Evolutionary conservation across 2,113 vertebrate species (phyloP).

Genomic region (Ammodramus savannarum): DNA sequence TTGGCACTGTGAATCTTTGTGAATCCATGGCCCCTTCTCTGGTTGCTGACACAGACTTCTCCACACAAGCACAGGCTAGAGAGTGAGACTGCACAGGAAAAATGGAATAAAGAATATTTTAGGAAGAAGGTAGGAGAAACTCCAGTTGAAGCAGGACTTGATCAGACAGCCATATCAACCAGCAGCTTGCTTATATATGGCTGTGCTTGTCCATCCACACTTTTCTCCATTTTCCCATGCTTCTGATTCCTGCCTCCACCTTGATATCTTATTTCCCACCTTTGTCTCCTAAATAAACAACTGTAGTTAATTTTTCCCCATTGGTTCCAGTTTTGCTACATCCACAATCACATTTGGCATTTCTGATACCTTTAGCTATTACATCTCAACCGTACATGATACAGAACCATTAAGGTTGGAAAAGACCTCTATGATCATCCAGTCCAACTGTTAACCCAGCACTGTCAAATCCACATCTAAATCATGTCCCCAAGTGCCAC

Average conservation of each 20-base stretch:
- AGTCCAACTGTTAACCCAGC: neutral
- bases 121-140: neutral
- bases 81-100: neutral
- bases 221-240: neutral
- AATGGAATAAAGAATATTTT: neutral
- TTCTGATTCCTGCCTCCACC: neutral
- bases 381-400: neutral
- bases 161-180: accelerated
- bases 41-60: neutral
- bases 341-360: neutral
- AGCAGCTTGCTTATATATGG: neutral
- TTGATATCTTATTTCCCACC: neutral
- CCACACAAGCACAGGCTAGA: neutral
- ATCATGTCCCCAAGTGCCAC: neutral
- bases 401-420: neutral
- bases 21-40: neutral
- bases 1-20: neutral
- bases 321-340: neutral
- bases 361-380: neutral
- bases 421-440: neutral
- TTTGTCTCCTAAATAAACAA: neutral
- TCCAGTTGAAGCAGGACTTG: neutral
- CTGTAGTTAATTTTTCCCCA: neutral
- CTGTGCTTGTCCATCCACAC: neutral
- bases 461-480: neutral